These are phyloP conservation scores for Andrena minutula DNA, from an alignment of 2,888 invertebrate genomes.

Conservation along the genomic window DNA sequence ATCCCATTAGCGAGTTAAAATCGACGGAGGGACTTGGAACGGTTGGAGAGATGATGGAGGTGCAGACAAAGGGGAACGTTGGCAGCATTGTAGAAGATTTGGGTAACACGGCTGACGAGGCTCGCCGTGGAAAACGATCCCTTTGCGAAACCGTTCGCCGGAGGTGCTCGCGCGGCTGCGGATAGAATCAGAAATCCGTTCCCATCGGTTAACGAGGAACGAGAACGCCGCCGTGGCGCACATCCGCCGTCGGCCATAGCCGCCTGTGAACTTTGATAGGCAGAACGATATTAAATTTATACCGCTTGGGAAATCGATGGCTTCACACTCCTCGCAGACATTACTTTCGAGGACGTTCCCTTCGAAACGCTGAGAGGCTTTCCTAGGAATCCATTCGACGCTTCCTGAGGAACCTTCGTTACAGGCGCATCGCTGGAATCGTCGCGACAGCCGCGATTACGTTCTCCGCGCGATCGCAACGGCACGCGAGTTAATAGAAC, in stretches of 20 bases:
- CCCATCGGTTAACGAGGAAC: conserved; percentile 65
- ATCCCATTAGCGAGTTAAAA: conserved; percentile 24
- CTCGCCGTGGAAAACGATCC: conserved; percentile 60
- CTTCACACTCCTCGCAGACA: neutral
- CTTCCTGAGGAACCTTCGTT: neutral
- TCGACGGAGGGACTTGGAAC: neutral
- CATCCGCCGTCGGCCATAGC: conserved; percentile 29
- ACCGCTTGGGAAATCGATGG: conserved; percentile 37
- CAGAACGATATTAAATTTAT: conserved; percentile 49
- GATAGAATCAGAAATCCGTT: conserved; percentile 64
- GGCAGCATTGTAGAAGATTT: conserved; percentile 59
- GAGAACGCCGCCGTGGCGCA: conserved; percentile 16
- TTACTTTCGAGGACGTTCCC: conserved; percentile 2
- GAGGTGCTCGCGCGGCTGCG: conserved; percentile 43
- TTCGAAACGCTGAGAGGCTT: neutral
- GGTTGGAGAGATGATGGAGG: neutral
- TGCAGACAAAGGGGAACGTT: conserved; percentile 47
- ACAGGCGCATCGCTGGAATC: neutral
- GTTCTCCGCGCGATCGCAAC: neutral
- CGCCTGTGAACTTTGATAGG: conserved; percentile 44
- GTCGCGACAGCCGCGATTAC: neutral
- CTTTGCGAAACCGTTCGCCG: conserved; percentile 64
- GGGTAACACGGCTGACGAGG: conserved; percentile 62
- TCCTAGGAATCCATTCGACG: neutral
- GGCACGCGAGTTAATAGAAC: conserved; percentile 26